phyloP scores from a whole-genome alignment of 2,113 vertebrate species.

The Hippopotamus amphibius region DNA sequence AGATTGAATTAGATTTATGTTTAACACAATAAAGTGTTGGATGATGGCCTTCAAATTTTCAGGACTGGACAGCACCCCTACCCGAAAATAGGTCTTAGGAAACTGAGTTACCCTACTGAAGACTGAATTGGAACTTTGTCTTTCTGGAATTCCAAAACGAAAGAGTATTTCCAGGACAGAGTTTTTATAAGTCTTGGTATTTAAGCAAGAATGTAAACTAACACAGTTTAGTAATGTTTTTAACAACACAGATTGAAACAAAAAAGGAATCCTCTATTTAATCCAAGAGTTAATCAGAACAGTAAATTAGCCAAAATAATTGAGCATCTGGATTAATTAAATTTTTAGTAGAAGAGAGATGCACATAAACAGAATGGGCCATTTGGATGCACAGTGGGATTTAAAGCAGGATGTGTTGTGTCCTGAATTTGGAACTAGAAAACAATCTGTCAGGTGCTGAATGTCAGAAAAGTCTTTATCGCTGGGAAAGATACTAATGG shows the following conservation, averaged over 20 bases:
- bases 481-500: neutral
- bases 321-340: slow-evolving; percentile 69
- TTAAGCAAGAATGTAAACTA: neutral
- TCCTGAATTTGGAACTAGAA: slow-evolving; percentile 47
- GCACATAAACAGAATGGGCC: neutral
- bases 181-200: neutral
- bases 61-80: neutral
- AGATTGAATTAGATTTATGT: slow-evolving; percentile 1
- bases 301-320: slow-evolving; percentile 53
- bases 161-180: neutral
- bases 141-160: neutral
- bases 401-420: slow-evolving; percentile 1
- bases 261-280: slow-evolving; percentile 41
- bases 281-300: slow-evolving; percentile 31
- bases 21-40: neutral
- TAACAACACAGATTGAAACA: neutral
- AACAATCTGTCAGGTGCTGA: neutral
- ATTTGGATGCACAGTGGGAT: slow-evolving; percentile 44
- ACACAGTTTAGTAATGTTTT: neutral
- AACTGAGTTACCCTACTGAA: neutral
- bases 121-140: neutral
- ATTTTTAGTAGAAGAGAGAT: slow-evolving; percentile 61
- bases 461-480: slow-evolving; percentile 24
- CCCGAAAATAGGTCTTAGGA: neutral
- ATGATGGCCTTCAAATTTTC: neutral